Evolutionary conservation across 2,113 vertebrate genomes (phyloP).

Genomic region (Syngnathus scovelli): DNA sequence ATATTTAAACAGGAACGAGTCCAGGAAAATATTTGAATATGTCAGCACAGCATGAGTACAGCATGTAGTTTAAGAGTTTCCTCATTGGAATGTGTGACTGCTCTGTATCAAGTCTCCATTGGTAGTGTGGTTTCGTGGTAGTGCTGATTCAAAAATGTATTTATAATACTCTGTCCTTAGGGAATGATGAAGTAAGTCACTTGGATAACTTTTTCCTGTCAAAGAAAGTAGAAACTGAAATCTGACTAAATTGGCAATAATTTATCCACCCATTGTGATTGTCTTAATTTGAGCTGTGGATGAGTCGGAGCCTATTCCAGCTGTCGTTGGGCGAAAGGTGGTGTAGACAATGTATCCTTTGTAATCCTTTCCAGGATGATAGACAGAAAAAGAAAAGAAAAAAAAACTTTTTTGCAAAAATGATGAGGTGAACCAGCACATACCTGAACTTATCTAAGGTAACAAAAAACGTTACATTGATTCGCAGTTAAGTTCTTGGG

Average conservation of each 20-base stretch:
- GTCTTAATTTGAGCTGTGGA: neutral
- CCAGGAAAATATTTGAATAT: constrained; percentile 21
- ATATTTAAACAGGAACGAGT: constrained; percentile 28
- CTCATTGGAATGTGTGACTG: neutral
- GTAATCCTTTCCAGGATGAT: neutral
- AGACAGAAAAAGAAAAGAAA: neutral
- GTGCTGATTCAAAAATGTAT: neutral
- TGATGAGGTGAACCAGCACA: neutral
- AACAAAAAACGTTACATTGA: no score
- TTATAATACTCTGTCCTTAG: neutral
- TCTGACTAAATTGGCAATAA: neutral
- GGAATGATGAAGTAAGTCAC: neutral
- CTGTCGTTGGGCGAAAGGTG: no score
- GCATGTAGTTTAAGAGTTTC: neutral
- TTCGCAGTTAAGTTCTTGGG: no score
- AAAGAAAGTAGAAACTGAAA: neutral
- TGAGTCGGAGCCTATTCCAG: no score
- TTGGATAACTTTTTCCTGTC: neutral
- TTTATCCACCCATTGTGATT: neutral
- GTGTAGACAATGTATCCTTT: neutral
- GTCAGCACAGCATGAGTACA: neutral
- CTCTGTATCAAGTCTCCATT: neutral
- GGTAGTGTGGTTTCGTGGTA: neutral
- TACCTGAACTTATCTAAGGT: neutral
- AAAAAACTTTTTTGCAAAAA: neutral